phyloP scores from a whole-genome alignment of 2,888 invertebrate genomes.

The Smittia aterrima region DNA sequence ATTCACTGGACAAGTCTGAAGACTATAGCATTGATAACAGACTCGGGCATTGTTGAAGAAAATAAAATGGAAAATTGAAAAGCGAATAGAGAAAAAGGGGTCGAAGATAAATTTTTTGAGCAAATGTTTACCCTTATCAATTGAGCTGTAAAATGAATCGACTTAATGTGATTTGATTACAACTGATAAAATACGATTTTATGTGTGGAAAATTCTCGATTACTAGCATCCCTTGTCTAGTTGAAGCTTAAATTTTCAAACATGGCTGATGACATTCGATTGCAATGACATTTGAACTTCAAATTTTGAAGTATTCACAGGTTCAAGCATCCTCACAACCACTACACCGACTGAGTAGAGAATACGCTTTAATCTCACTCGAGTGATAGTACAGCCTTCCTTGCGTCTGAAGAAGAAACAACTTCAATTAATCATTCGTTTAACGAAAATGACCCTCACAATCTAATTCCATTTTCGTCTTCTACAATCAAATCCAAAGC shows the following conservation, averaged over 20 bases:
- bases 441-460: slow-evolving; percentile 39
- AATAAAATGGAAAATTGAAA: slow-evolving; percentile 34
- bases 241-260: slow-evolving; percentile 11
- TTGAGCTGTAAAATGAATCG: slow-evolving; percentile 42
- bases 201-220: slow-evolving; percentile 25
- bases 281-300: slow-evolving; percentile 37
- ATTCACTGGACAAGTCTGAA: slow-evolving; percentile 12
- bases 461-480: slow-evolving; percentile 21
- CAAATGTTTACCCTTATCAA: slow-evolving; percentile 42
- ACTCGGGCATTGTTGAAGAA: slow-evolving; percentile 22
- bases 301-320: slow-evolving; percentile 23
- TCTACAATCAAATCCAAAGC: slow-evolving; percentile 19
- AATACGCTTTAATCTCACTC: slow-evolving; percentile 3
- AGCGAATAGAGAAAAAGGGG: slow-evolving; percentile 22
- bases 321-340: slow-evolving; percentile 13
- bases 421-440: slow-evolving; percentile 42
- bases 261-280: slow-evolving; percentile 24
- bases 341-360: not conserved
- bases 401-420: slow-evolving; percentile 35
- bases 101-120: slow-evolving; percentile 11
- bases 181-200: slow-evolving; percentile 40
- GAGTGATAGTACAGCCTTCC: not conserved
- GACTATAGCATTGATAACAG: slow-evolving; percentile 25
- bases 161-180: slow-evolving; percentile 42
- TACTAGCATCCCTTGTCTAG: not conserved